A percentile compares a stretch with the other conserved stretches of the same genome.
These are phyloP conservation scores for Listrodromus nycthemerus DNA, from an alignment of 2,888 invertebrate genomes.

Conservation along the genomic window DNA sequence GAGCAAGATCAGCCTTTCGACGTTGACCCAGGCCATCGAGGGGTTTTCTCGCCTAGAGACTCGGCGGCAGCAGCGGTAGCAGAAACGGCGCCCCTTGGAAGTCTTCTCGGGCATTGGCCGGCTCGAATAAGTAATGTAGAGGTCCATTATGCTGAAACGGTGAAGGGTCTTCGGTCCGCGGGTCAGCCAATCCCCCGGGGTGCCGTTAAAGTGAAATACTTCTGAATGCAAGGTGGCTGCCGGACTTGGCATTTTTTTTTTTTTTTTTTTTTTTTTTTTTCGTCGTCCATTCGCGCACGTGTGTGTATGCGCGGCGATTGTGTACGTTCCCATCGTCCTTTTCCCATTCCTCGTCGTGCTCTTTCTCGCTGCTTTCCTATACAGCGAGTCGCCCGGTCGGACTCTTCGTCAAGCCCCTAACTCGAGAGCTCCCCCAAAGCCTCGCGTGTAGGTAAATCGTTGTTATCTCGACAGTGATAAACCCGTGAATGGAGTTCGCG, in stretches of 20 bases:
- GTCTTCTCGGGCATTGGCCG: slow-evolving; percentile 77
- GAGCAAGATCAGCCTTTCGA: slow-evolving; percentile 7
- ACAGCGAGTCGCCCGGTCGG: slow-evolving; percentile 22
- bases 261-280: slow-evolving; percentile 58
- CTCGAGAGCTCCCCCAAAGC: slow-evolving; percentile 67
- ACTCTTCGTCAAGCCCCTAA: slow-evolving; percentile 67
- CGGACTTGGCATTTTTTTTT: slow-evolving; percentile 69
- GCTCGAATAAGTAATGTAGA: slow-evolving; percentile 84
- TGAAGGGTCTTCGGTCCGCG: slow-evolving; percentile 80
- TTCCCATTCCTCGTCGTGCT: slow-evolving; percentile 52
- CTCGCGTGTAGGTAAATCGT: slow-evolving; percentile 83
- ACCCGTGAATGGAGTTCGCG: slow-evolving; percentile 83
- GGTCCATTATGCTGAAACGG: slow-evolving; percentile 84
- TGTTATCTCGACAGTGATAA: slow-evolving; percentile 85
- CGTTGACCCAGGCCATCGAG: slow-evolving; percentile 48
- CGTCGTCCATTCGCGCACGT: slow-evolving; percentile 14
- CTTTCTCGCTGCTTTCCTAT: slow-evolving; percentile 46
- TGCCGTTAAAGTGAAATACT: slow-evolving; percentile 85
- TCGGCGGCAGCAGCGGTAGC: slow-evolving; percentile 18
- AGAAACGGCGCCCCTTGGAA: slow-evolving; percentile 27
- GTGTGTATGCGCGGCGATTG: background rate
- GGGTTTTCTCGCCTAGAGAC: slow-evolving; percentile 46
- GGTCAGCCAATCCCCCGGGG: slow-evolving; percentile 84
- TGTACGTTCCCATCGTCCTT: slow-evolving; percentile 26
- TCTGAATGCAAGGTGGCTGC: slow-evolving; percentile 84